Conservation (phyloP, 2,113 vertebrate species). For the Hippopotamus amphibius region DNA sequence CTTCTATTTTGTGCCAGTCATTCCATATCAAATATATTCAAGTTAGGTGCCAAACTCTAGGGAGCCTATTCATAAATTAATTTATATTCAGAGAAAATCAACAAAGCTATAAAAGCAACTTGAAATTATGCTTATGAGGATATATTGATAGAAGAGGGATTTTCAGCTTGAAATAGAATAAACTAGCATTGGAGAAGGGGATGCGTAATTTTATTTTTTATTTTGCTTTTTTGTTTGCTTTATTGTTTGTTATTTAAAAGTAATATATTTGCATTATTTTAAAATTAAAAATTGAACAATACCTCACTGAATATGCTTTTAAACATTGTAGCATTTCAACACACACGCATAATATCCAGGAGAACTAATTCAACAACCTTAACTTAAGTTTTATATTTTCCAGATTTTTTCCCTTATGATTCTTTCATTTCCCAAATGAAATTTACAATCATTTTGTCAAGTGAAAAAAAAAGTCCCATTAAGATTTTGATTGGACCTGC, state of each 20-base stretch:
- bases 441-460: constrained; percentile 26
- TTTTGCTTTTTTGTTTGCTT: constrained; percentile 5
- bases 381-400: constrained; percentile 5
- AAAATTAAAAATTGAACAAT: constrained; percentile 1
- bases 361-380: background rate
- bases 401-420: background rate
- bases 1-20: background rate
- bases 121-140: background rate
- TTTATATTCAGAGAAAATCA: background rate
- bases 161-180: background rate
- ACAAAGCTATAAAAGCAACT: background rate
- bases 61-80: background rate
- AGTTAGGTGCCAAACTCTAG: background rate
- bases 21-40: background rate
- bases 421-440: background rate
- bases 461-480: constrained; percentile 9
- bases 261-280: background rate
- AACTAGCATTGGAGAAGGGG: background rate
- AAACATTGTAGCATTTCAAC: background rate
- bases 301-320: background rate
- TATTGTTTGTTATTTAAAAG: constrained; percentile 5
- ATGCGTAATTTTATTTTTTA: background rate
- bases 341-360: background rate
- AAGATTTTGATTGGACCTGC: background rate
- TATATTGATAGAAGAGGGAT: background rate